Percentiles rank a stretch among this genome's conserved stretches.
These are phyloP conservation scores for Yasuhikotakia modesta DNA, from an alignment of 2,797 vertebrate species.

Conservation along the genomic window DNA sequence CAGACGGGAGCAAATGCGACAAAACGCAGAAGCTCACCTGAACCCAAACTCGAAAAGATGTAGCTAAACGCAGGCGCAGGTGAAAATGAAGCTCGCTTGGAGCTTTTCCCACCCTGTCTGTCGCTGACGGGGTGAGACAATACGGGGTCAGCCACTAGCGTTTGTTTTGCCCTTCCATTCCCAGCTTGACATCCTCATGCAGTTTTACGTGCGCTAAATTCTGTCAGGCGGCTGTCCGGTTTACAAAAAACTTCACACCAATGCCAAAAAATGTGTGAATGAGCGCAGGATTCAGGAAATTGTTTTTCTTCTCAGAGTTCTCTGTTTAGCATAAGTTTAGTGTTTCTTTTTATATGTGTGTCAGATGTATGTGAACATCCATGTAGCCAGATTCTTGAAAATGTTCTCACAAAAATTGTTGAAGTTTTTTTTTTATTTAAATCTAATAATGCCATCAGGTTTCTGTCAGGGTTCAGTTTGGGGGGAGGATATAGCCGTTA, in stretches of 20 bases:
- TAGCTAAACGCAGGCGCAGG: conserved; percentile 46
- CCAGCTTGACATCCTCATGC: neutral
- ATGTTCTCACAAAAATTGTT: neutral
- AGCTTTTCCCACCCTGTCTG: conserved; percentile 53
- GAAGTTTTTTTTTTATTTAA: neutral
- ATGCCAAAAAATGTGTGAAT: conserved; percentile 28
- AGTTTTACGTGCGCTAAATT: neutral
- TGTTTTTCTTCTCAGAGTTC: conserved; percentile 27
- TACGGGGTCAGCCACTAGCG: conserved; percentile 1
- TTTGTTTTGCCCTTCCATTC: conserved; percentile 28
- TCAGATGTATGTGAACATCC: conserved; percentile 19
- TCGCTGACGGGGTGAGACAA: conserved; percentile 5
- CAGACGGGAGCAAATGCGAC: neutral
- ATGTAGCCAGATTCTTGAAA: too few species aligned
- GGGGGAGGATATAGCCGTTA: neutral
- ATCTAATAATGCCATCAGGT: neutral
- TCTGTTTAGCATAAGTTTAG: conserved; percentile 3
- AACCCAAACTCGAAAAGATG: conserved; percentile 44
- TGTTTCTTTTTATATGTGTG: conserved; percentile 25
- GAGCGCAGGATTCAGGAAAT: conserved; percentile 29
- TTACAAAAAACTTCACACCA: conserved; percentile 22
- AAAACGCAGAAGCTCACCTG: conserved; percentile 7
- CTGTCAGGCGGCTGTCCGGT: neutral
- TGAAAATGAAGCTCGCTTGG: conserved; percentile 53
- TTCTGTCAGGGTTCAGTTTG: neutral